Percentiles rank a stretch among this genome's conserved stretches.
Conservation (phyloP, 2,797 vertebrate species). For the Heteromormyrus szaboi region DNA sequence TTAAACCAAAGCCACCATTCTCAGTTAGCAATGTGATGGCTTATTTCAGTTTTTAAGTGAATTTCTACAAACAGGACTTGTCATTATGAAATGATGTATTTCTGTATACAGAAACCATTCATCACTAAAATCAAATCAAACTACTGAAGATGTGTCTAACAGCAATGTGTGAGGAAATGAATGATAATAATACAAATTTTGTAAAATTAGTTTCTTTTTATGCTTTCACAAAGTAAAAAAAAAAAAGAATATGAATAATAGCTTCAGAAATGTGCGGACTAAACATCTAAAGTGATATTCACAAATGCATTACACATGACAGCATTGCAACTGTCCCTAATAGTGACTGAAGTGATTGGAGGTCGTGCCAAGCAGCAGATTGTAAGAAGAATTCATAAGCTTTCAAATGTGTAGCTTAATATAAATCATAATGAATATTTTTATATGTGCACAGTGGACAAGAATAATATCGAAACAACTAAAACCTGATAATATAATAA, state of each 20-base stretch:
- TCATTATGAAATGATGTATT: not conserved
- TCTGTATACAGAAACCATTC: not conserved
- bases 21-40: not conserved
- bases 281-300: not conserved
- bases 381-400: not conserved
- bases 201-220: not conserved
- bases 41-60: not conserved
- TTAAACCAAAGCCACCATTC: not conserved
- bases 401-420: not conserved
- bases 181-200: not conserved
- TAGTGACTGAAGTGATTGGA: not conserved
- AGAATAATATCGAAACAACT: not conserved
- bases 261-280: not conserved
- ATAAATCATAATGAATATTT: not conserved
- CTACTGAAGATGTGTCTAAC: not conserved
- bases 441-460: not conserved
- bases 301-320: not conserved
- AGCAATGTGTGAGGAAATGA: not conserved
- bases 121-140: not conserved
- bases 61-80: not conserved
- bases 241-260: not conserved
- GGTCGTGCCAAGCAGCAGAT: not conserved
- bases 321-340: not conserved
- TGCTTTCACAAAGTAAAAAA: not conserved
- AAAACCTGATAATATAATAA: not conserved